Percentiles rank a stretch among this genome's conserved stretches.
phyloP scores from a whole-genome alignment of 2,797 vertebrate species.

The Syngnathus rostellatus region DNA sequence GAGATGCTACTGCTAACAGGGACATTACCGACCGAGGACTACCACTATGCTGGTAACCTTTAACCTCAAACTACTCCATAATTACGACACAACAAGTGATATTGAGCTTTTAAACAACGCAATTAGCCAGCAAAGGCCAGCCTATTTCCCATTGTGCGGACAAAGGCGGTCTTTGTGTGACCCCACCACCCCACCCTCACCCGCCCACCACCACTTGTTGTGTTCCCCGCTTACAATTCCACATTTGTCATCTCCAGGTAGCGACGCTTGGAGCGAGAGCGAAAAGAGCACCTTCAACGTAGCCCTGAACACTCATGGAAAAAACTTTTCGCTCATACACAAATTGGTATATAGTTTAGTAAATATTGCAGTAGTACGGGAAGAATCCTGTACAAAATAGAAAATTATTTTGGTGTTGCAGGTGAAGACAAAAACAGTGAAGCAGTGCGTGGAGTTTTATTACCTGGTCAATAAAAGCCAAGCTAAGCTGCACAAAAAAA shows the following conservation, averaged over 20 bases:
- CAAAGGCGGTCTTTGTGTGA: neutral
- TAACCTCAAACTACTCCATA: neutral
- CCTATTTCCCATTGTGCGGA: neutral
- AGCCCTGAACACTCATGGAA: conserved; percentile 58
- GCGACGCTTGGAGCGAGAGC: conserved; percentile 60
- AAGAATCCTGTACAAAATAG: no score
- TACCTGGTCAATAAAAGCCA: conserved; percentile 66
- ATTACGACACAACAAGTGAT: neutral
- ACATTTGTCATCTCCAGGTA: conserved; percentile 44
- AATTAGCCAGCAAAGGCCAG: neutral
- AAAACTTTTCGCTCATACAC: conserved; percentile 68
- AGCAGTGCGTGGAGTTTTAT: conserved; percentile 75
- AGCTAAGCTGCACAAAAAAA: conserved; percentile 60
- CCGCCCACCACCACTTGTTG: neutral
- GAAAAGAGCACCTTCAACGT: conserved; percentile 62
- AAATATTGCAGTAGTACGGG: neutral
- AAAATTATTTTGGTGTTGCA: conserved; percentile 30
- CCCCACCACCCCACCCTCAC: neutral
- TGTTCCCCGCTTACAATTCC: neutral
- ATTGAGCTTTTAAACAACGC: neutral
- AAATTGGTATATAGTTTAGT: conserved; percentile 53
- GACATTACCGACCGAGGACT: conserved; percentile 55
- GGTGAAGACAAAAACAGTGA: conserved; percentile 65
- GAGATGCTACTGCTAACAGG: conserved; percentile 68
- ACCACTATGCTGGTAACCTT: conserved; percentile 73